phyloP scores from a whole-genome alignment of 1,140 invertebrate genomes.

The Sitodiplosis mosellana region DNA sequence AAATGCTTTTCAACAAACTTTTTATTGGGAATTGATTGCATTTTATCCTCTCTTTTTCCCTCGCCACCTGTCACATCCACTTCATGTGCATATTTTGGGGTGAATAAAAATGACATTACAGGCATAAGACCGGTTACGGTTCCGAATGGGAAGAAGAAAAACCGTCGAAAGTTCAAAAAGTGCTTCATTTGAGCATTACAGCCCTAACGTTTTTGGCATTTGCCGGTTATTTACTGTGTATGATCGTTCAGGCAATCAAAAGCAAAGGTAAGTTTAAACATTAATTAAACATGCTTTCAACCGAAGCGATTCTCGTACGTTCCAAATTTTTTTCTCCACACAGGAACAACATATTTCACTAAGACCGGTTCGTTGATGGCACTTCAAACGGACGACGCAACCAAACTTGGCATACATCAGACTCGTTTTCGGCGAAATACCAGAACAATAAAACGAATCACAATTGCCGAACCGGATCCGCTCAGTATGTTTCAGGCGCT shows the following conservation, averaged over 20 bases:
- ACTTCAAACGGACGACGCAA: slow-evolving; percentile 15
- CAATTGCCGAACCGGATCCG: slow-evolving; percentile 19
- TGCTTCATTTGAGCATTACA: slow-evolving; percentile 52
- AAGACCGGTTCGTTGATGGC: slow-evolving; percentile 20
- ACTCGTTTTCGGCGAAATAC: background rate
- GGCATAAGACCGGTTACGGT: background rate
- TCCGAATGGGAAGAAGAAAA: slow-evolving; percentile 16
- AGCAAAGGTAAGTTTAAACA: slow-evolving; percentile 22
- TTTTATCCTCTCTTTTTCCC: no score
- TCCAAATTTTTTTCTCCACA: background rate
- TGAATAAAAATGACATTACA: background rate
- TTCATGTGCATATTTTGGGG: background rate
- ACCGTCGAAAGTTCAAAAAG: slow-evolving; percentile 38
- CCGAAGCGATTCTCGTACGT: no score
- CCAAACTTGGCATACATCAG: background rate
- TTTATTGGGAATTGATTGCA: no score
- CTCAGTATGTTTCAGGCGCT: slow-evolving; percentile 30
- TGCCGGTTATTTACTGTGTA: slow-evolving; percentile 53
- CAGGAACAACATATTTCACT: slow-evolving; percentile 19
- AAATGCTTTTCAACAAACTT: no score
- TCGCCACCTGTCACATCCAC: no score
- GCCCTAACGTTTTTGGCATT: slow-evolving; percentile 57
- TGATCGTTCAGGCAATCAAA: slow-evolving; percentile 50
- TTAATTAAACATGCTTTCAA: no score
- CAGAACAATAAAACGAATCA: background rate